Conservation (phyloP, 1,140 invertebrate genomes). For the Zophobas morio region DNA sequence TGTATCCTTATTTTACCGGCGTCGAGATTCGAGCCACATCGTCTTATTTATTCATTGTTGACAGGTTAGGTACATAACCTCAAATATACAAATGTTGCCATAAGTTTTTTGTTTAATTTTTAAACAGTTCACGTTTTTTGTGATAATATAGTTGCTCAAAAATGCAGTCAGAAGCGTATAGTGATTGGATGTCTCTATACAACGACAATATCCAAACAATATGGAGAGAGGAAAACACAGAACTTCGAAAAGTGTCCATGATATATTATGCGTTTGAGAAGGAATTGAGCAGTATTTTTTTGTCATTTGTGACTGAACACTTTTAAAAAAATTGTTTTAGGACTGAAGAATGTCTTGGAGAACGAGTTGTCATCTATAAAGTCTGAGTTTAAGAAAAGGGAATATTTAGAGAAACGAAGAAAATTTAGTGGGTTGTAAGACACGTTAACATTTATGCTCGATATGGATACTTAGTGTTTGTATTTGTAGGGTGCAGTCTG, state of each 20-base stretch:
- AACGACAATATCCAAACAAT: conserved; percentile 29
- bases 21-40: no score
- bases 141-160: neutral
- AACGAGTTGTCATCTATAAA: conserved; percentile 24
- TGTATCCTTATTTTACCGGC: no score
- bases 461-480: neutral
- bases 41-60: no score
- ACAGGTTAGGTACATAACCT: no score
- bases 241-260: conserved; percentile 46
- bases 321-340: conserved; percentile 27
- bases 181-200: conserved; percentile 45
- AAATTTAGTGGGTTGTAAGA: conserved; percentile 16
- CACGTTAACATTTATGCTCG: neutral
- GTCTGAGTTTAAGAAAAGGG: conserved; percentile 37
- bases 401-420: conserved; percentile 26
- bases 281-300: conserved; percentile 47
- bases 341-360: conserved; percentile 16
- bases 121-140: no score
- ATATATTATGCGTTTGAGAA: conserved; percentile 47
- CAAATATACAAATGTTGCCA: no score
- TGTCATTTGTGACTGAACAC: neutral
- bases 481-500: neutral
- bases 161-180: conserved; percentile 11
- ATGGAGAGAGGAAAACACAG: conserved; percentile 45
- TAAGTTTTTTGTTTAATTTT: no score